Base-by-base conservation (phyloP, 1,140 invertebrate genomes). In the Aphelinus atriplicis region DNA sequence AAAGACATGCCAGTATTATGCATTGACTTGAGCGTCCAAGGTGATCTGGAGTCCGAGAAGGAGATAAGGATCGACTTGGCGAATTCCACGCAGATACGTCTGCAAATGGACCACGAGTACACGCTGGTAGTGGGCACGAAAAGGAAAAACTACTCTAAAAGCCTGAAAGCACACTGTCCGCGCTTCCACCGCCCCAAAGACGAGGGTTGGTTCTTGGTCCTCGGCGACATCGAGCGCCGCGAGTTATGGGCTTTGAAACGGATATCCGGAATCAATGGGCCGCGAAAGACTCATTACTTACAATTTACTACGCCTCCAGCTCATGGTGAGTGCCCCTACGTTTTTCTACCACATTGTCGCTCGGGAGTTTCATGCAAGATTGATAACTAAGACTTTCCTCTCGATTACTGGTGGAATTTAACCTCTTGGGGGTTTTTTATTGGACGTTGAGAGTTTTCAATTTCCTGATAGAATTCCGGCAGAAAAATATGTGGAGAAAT, bases 121-220 rank as follows among this genome's bases (percentile, higher is more conserved):
- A 92, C 92, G 0, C 82, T 96, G 46, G 84, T 89, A 7, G 83
- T 95, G 42, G 90, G 89, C 50, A 84, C 91, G 77, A 88, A 84
- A 70, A 79, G 87, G 81, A 88, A 84, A 71, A 91, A 90, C 75
- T 79, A 78, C 7, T 83, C 79, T 2, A 81, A 80, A 50, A 86
- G 86, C 71, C 84, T 90, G 74, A 90, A 91, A 84, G 95, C 94
- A 7, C 89, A 94, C 78, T 92, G 95, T 78, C 95, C 96, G 4
- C 91, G 92, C 77, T 99, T 97, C 88, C 92, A 95, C 0, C 97
- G 97, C 84, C 92, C 93, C 4, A 99, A 99, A 88, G 96, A 97
- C 79, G 97, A 99, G 86, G 95, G 96, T 62, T 99, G 97, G 97
- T 95, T 99, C 85, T 80, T 98, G 0, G 90, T 97, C 0, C 86